Percentiles rank a stretch among this genome's conserved stretches.
phyloP scores from a whole-genome alignment of 2,113 vertebrate genomes.

The Erythrocercus mccallii region DNA sequence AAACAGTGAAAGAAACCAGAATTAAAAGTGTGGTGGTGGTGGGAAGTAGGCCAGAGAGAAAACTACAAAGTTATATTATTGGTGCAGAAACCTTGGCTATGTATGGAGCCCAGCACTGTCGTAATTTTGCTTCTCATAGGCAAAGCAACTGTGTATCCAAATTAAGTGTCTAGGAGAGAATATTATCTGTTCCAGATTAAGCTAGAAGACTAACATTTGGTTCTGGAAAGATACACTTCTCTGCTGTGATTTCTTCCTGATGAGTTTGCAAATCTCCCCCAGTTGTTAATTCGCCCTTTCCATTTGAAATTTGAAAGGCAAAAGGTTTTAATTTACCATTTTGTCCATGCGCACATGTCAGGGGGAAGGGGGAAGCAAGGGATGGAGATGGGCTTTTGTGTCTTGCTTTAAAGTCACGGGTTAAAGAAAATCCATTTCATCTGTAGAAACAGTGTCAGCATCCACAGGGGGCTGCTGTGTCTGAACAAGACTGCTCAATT shows the following conservation, averaged over 20 bases:
- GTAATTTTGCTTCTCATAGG: not conserved
- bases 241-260: not conserved
- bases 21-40: not conserved
- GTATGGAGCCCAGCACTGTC: not conserved
- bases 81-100: not conserved
- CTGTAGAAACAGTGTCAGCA: not conserved
- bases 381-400: not conserved
- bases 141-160: not conserved
- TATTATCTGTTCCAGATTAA: not conserved
- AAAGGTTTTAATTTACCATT: not conserved
- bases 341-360: not conserved
- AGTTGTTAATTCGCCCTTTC: not conserved
- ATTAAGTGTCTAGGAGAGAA: not conserved
- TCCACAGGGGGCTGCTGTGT: not conserved
- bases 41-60: not conserved
- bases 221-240: not conserved
- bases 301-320: not conserved
- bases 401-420: not conserved
- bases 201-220: not conserved
- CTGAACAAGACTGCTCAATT: conserved; percentile 27
- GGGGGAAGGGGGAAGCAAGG: not conserved
- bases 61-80: not conserved
- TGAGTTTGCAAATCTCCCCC: not conserved
- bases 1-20: not conserved
- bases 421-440: not conserved